These are phyloP conservation scores for Pandion haliaetus DNA, from an alignment of 2,113 vertebrate genomes.

Conservation along the genomic window DNA sequence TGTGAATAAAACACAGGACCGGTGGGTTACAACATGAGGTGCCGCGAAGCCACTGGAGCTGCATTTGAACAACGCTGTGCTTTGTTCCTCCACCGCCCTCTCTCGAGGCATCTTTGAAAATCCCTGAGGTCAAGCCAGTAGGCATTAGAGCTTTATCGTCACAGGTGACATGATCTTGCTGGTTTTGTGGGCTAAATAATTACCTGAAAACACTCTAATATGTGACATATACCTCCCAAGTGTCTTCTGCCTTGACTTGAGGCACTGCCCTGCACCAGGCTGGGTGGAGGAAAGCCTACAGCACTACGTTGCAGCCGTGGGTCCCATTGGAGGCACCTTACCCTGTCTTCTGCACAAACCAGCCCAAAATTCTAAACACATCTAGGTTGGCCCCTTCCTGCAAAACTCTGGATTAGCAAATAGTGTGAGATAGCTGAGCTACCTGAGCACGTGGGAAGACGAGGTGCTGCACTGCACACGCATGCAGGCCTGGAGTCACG, in stretches of 20 bases:
- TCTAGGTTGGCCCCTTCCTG: not conserved
- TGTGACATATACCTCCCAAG: not conserved
- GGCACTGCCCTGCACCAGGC: not conserved
- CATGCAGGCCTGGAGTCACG: not conserved
- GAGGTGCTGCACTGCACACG: not conserved
- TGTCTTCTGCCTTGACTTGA: not conserved
- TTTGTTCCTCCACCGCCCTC: not conserved
- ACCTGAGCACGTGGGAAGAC: accelerated
- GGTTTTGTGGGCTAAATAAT: not conserved
- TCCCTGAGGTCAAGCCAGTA: not conserved
- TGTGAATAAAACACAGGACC: not conserved
- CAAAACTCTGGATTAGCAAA: not conserved
- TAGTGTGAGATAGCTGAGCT: not conserved
- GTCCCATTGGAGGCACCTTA: not conserved
- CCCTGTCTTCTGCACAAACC: not conserved
- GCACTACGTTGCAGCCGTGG: accelerated
- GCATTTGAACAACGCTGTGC: not conserved
- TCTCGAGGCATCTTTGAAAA: not conserved
- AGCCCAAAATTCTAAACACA: not conserved
- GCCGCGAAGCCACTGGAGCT: not conserved
- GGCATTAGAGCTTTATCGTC: not conserved
- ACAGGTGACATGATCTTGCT: not conserved
- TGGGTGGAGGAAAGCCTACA: not conserved
- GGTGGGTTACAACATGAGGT: not conserved
- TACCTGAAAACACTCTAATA: not conserved